phyloP scores from a whole-genome alignment of 2,797 vertebrate species.

The Rhinoraja longicauda region DNA sequence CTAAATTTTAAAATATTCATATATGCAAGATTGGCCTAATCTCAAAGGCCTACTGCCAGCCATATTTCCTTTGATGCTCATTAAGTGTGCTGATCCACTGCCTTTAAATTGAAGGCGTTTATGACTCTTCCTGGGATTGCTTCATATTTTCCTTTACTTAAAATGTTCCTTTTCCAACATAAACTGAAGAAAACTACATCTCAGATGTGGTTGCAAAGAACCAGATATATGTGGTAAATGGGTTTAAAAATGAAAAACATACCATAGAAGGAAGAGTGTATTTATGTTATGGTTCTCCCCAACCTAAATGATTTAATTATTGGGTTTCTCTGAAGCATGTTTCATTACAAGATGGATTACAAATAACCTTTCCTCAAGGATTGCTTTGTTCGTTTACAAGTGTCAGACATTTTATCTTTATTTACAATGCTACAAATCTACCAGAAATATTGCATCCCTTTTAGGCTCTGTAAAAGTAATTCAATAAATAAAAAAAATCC shows the following conservation, averaged over 20 bases:
- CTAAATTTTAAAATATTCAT: no score
- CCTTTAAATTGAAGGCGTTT: background rate
- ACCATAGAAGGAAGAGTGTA: background rate
- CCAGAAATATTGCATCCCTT: constrained; percentile 3
- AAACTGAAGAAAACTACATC: background rate
- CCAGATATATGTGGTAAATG: background rate
- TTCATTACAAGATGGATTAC: constrained; percentile 3
- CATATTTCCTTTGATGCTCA: no score
- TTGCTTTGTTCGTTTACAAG: background rate
- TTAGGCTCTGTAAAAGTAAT: background rate
- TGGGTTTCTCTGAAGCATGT: background rate
- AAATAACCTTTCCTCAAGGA: background rate
- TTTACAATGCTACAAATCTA: constrained; percentile 15
- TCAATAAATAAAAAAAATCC: constrained; percentile 16
- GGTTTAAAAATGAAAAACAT: background rate
- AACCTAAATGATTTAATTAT: constrained; percentile 15
- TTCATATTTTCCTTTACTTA: background rate
- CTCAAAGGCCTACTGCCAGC: no score
- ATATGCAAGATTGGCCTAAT: background rate
- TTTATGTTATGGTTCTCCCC: background rate
- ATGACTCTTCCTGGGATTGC: background rate
- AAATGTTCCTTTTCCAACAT: no score
- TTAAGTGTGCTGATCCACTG: no score
- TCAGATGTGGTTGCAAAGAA: background rate
- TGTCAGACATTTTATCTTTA: constrained; percentile 10